Conservation (phyloP, 2,888 invertebrate species). For the Rhogogaster chlorosoma region DNA sequence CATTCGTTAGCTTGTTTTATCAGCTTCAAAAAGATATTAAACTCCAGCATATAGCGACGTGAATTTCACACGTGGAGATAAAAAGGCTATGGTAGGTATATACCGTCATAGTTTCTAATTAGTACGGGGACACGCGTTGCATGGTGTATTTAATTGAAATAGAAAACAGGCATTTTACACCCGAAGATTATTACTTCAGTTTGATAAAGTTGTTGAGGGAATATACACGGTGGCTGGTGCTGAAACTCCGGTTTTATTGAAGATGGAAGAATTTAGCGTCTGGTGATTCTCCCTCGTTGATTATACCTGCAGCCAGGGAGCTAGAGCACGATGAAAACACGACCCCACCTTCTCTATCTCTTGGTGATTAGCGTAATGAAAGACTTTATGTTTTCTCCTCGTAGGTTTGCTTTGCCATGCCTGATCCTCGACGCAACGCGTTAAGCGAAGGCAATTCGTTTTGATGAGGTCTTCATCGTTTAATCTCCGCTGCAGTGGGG, state of each 20-base stretch:
- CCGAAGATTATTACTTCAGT: constrained; percentile 4
- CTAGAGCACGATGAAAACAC: constrained; percentile 30
- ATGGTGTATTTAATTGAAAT: constrained; percentile 29
- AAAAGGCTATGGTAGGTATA: not conserved
- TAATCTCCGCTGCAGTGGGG: constrained; percentile 15
- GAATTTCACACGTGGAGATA: not conserved
- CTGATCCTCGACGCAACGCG: constrained; percentile 13
- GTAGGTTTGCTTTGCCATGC: constrained; percentile 44
- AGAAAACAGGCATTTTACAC: constrained; percentile 30
- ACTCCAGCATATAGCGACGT: not conserved
- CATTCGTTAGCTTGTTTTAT: not conserved
- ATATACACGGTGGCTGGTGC: not conserved
- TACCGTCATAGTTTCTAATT: not conserved
- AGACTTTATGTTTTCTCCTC: constrained; percentile 45
- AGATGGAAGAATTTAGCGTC: constrained; percentile 25
- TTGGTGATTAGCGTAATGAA: constrained; percentile 48
- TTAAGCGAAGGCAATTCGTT: constrained; percentile 38
- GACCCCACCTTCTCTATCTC: constrained; percentile 30
- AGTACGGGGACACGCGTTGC: not conserved
- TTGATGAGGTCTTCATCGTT: constrained; percentile 48
- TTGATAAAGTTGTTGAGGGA: constrained; percentile 24
- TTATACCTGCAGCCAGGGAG: constrained; percentile 43
- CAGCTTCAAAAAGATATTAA: not conserved
- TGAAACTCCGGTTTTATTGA: not conserved
- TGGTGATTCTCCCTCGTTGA: constrained; percentile 37